Evolutionary conservation across 2,888 invertebrate genomes (phyloP), one percentile per base, ranked within the genome.

Genomic region (Drosophila aldrichi): DNA sequence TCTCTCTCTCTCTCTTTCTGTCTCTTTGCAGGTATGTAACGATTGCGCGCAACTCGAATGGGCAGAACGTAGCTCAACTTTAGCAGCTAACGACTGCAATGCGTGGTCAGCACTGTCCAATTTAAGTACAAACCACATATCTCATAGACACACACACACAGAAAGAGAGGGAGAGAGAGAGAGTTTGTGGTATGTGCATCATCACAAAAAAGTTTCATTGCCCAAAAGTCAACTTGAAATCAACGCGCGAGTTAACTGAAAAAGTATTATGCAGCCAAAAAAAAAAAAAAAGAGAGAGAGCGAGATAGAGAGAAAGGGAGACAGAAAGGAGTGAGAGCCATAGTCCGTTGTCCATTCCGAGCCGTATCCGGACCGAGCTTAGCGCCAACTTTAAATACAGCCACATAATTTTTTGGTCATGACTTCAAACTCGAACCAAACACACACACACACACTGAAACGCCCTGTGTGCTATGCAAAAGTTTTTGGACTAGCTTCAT

Each of bases 321-420:
- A 2, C 20, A 43, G 38, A 36, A 29, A 29, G 20, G 20, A 1
- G 38, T 3, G 8, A 22, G 25, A 40, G 25, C 59, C 74, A 77
- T 52, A 43, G 77, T 49, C 68, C 62, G 54, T 32, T 48, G 66
- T 51, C 73, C 70, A 41, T 22, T 22, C 22, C 61, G 52, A 49
- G 59, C 59, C 69, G 54, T 49, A 74, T 56, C 64, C 69, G 74
- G 51, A 66, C 57, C 64, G 36, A 79, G 77, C 77, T 81, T 74
- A 70, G 79, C 64, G 58, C 70, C 70, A 89, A 85, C 84, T 85
- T 85, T 85, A 85, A 85, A 87, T 87, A 89, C 71, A 87, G 60
- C 88, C 84, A 89, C 84, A 85, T 87, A 76, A 89, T 89, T 87
- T 85, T 89, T 85, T 84, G 79, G 89, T 73, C 84, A 87, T 81